Conservation (phyloP, 1,140 invertebrate species). For the Drosophila bocki region DNA sequence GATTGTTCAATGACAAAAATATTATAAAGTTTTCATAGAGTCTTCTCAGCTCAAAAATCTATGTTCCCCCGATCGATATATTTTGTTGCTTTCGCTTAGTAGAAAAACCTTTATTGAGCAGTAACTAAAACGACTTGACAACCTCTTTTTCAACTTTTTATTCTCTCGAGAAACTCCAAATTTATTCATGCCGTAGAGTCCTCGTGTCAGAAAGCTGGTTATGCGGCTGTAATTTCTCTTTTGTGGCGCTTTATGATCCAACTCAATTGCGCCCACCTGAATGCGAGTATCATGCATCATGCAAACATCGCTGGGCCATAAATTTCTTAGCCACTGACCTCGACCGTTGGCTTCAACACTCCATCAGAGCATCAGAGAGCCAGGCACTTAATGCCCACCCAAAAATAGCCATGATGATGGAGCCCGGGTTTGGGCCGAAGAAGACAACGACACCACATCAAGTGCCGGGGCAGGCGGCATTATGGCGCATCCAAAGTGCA, state of each 20-base stretch:
- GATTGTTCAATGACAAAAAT: no score
- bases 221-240: conserved; percentile 53
- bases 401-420: conserved; percentile 70
- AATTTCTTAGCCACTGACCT: conserved; percentile 64
- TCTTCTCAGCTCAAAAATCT: no score
- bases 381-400: conserved; percentile 77
- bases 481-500: conserved; percentile 73
- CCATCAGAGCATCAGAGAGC: conserved; percentile 62
- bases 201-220: conserved; percentile 35
- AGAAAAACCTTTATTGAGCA: not conserved
- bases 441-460: conserved; percentile 42
- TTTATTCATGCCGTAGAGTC: conserved; percentile 5
- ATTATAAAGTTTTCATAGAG: no score
- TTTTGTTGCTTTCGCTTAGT: not conserved
- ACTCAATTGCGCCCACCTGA: conserved; percentile 71
- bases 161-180: not conserved
- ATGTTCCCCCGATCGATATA: not conserved
- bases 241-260: conserved; percentile 52
- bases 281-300: conserved; percentile 58
- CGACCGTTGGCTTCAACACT: conserved; percentile 69
- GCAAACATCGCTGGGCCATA: conserved; percentile 50
- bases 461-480: conserved; percentile 42
- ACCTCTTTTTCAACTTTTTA: not conserved
- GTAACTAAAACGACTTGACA: not conserved
- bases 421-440: conserved; percentile 7